Conservation (phyloP, 2,113 vertebrate genomes). For the Acrocephalus arundinaceus region DNA sequence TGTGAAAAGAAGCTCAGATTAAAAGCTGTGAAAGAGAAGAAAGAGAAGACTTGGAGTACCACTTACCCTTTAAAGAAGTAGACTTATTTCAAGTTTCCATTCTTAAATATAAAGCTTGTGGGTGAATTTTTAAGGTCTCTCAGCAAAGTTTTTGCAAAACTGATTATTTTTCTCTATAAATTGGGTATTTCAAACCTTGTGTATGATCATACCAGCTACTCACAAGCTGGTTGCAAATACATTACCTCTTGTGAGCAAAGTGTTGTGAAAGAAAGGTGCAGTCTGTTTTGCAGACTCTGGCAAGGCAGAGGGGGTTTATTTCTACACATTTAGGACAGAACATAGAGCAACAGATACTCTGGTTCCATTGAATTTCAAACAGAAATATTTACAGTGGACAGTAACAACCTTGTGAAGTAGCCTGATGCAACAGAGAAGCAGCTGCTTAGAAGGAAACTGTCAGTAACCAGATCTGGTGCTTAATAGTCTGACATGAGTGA, state of each 20-base stretch:
- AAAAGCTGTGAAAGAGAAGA: neutral
- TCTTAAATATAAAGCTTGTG: neutral
- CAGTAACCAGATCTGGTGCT: neutral
- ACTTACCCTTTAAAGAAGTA: neutral
- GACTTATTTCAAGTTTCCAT: neutral
- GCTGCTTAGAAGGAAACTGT: neutral
- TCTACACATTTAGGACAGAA: neutral
- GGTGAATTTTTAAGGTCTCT: neutral
- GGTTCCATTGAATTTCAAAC: neutral
- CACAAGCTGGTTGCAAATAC: neutral
- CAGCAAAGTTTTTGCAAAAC: neutral
- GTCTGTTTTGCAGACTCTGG: neutral
- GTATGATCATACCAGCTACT: neutral
- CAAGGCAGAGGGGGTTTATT: neutral
- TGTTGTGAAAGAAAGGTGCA: accelerated
- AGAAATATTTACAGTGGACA: neutral
- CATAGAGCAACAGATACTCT: neutral
- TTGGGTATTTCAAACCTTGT: neutral
- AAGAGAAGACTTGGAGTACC: neutral
- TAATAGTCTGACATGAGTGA: neutral
- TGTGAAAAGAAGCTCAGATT: neutral
- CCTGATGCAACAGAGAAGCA: neutral
- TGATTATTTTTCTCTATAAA: neutral
- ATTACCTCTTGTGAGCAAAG: neutral
- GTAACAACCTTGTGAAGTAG: neutral